Conservation (phyloP, 2,888 invertebrate species). For the Noctua janthina region DNA sequence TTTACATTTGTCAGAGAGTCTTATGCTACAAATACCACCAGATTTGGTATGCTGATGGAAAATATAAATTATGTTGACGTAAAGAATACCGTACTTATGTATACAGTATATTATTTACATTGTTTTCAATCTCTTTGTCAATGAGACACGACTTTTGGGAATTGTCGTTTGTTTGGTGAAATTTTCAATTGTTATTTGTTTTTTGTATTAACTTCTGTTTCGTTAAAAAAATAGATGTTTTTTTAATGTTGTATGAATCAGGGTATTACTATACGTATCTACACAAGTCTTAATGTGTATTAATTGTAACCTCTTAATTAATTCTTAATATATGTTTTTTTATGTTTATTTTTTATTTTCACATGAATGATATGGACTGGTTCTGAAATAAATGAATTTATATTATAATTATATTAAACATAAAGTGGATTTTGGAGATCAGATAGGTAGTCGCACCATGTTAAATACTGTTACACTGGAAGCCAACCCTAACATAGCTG, state of each 20-base stretch:
- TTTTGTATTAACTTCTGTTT: background rate
- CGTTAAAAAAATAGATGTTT: background rate
- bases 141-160: slow-evolving; percentile 25
- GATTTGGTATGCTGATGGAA: slow-evolving; percentile 40
- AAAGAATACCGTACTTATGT: slow-evolving; percentile 13
- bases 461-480: background rate
- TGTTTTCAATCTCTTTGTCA: slow-evolving; percentile 31
- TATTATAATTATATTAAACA: background rate
- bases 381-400: too few relatives aligned
- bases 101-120: slow-evolving; percentile 32
- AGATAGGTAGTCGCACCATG: background rate
- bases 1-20: slow-evolving; percentile 45
- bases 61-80: slow-evolving; percentile 50
- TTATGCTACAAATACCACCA: slow-evolving; percentile 47
- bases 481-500: too few relatives aligned
- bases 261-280: background rate
- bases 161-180: slow-evolving; percentile 4
- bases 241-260: background rate
- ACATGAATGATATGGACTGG: too few relatives aligned
- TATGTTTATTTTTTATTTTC: too few relatives aligned
- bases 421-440: background rate
- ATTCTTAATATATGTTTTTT: too few relatives aligned
- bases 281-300: background rate
- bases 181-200: background rate
- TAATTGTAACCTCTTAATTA: too few relatives aligned